These are phyloP conservation scores for Fundulus diaphanus DNA, from an alignment of 2,797 vertebrate genomes.

Conservation along the genomic window DNA sequence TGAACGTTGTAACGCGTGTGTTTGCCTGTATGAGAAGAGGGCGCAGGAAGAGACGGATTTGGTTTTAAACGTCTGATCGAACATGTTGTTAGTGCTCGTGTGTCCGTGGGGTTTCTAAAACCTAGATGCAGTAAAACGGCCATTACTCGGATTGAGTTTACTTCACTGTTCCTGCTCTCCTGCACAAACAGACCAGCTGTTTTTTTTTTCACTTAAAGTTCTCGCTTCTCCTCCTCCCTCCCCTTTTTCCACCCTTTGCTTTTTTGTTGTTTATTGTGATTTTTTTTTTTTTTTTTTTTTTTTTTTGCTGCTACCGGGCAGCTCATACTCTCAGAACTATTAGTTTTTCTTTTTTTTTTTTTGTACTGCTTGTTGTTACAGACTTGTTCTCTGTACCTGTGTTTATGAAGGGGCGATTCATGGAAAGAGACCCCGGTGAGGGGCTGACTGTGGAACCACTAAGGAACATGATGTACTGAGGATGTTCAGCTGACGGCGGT, in stretches of 20 bases:
- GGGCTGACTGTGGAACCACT: slow-evolving; percentile 1
- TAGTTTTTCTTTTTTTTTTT: neutral
- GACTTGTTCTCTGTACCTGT: neutral
- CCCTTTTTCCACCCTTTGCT: slow-evolving; percentile 38
- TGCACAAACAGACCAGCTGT: slow-evolving; percentile 22
- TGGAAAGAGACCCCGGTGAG: slow-evolving; percentile 9
- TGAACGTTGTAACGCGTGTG: neutral
- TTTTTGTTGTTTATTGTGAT: slow-evolving; percentile 45
- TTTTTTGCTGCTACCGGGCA: slow-evolving; percentile 25
- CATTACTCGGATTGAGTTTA: neutral
- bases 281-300: slow-evolving; percentile 41
- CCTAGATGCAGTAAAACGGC: neutral
- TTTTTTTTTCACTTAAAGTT: slow-evolving; percentile 15
- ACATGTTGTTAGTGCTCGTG: neutral
- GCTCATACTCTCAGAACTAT: neutral
- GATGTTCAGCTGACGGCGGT: slow-evolving; percentile 14
- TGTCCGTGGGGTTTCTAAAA: neutral
- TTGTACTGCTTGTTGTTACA: slow-evolving; percentile 8
- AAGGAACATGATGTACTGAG: slow-evolving; percentile 63
- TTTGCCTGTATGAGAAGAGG: slow-evolving; percentile 14
- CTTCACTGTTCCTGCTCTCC: neutral
- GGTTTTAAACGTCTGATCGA: neutral
- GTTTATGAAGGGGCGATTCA: slow-evolving; percentile 7
- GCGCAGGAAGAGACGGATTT: neutral
- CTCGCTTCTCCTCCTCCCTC: slow-evolving; percentile 37